Percentiles rank a stretch among this genome's conserved stretches.
Evolutionary conservation across 2,797 vertebrate species (phyloP).

Genomic region (Ptychadena robeensis): DNA sequence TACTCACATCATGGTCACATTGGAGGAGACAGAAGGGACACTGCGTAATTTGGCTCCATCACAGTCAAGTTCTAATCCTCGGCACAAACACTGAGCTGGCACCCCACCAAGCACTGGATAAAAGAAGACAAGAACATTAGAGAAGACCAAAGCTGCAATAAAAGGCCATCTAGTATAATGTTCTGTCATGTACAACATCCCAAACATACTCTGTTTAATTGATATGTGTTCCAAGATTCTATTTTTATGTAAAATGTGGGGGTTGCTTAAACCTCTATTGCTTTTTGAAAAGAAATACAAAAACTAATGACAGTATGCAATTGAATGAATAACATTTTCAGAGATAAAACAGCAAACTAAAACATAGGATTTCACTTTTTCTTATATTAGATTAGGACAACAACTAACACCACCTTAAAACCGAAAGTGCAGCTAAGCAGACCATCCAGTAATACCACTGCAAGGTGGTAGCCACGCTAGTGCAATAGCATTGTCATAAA

Average conservation of each 20-base stretch:
- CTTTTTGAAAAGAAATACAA: neutral
- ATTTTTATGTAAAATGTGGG: neutral
- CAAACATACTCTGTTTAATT: neutral
- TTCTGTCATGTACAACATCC: neutral
- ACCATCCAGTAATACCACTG: too few relatives aligned
- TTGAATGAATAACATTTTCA: neutral
- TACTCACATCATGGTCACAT: slow-evolving; percentile 93
- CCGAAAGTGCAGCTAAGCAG: too few relatives aligned
- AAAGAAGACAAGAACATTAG: slow-evolving; percentile 27
- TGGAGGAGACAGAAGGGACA: slow-evolving; percentile 84
- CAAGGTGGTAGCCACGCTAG: too few relatives aligned
- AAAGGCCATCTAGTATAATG: neutral
- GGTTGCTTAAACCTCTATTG: neutral
- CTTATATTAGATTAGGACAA: too few relatives aligned
- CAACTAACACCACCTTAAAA: too few relatives aligned
- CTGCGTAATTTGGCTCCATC: slow-evolving; percentile 79
- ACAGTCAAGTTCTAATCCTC: slow-evolving; percentile 87
- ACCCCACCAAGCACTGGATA: slow-evolving; percentile 80
- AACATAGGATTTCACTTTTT: neutral
- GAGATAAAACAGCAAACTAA: neutral
- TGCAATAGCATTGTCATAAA: too few relatives aligned
- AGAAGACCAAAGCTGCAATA: slow-evolving; percentile 17
- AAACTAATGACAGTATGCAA: neutral
- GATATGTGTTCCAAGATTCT: neutral
- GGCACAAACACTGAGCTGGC: slow-evolving; percentile 84